Evolutionary conservation across 2,113 vertebrate species (phyloP).

Genomic region (Martes martes): DNA sequence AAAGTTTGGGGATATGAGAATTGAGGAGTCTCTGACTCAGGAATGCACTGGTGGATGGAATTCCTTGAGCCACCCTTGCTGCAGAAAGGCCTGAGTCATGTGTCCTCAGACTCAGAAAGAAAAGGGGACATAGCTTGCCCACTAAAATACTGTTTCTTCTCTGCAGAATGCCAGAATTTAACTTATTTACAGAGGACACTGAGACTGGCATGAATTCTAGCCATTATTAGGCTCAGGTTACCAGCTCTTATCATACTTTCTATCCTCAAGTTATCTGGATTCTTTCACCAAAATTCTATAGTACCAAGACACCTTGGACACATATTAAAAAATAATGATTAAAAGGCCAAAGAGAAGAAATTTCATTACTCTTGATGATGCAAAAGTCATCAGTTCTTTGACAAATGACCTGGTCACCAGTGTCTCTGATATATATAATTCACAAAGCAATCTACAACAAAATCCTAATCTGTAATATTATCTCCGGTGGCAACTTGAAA

Average conservation of each 20-base stretch:
- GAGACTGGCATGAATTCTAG: not conserved
- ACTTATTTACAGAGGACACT: not conserved
- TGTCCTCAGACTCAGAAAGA: not conserved
- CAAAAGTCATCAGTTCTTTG: not conserved
- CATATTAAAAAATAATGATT: constrained; percentile 30
- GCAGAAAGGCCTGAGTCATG: not conserved
- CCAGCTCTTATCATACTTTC: not conserved
- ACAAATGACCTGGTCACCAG: not conserved
- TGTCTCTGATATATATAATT: constrained; percentile 16
- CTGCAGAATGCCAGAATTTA: not conserved
- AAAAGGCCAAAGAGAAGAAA: constrained; percentile 18
- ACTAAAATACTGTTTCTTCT: not conserved
- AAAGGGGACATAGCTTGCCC: not conserved
- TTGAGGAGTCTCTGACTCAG: not conserved
- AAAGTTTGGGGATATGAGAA: not conserved
- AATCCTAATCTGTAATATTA: not conserved
- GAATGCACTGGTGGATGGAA: not conserved
- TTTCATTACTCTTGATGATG: not conserved
- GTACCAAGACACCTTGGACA: not conserved
- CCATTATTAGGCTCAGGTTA: not conserved
- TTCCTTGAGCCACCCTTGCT: not conserved
- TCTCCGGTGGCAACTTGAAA: not conserved
- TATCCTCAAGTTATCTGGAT: not conserved
- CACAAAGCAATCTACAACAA: not conserved
- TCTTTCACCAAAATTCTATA: not conserved